Evolutionary conservation across 1,140 invertebrate genomes (phyloP), one percentile per base, ranked within the genome.

Genomic region (Megalonaias nervosa): DNA sequence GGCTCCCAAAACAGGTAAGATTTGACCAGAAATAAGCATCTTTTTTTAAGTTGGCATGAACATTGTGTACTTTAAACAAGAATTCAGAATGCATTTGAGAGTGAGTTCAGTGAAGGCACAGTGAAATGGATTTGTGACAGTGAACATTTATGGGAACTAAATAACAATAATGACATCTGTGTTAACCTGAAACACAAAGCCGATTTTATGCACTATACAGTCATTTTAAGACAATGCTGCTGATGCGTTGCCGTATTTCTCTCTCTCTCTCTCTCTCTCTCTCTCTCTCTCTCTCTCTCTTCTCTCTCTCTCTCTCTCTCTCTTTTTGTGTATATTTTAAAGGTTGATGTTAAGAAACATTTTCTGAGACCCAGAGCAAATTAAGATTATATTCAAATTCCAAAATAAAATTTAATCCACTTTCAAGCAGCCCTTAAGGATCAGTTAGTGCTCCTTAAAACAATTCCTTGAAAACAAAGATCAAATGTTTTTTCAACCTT

Each of bases 1-100:
- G 61, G 78, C 81, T 19, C 81, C 81, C 31, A 60, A 57, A 55
- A 82, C 72, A 75, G 76, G 81, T 82, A 71, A 75, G 64, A 70
- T 66, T 19, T 3, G 14, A n/a, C 23, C 2, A 17, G 15, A 55
- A 74, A 15, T 68, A 23, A 19, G 23, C 17, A 70, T n/a, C 16
- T 72, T 69, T 48, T 17, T n/a, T 56, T 19, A 17, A 4, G 2
- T 12, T 23, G n/a, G n/a, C n/a, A 19, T 17, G 31, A 67, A 67
- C 4, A 31, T 17, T 67, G 5, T 67, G 6, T 17, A 17, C 16
- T 67, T 67, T 23, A 5, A 17, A 67, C 9, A 11, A 67, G 9
- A 23, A 23, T 21, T 17, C n/a, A 67, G 66, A 67, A 17, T 21
- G 31, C n/a, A 31, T 31, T 31, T 31, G 26, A 31, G 26, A 31